A percentile compares a stretch with the other conserved stretches of the same genome.
Conservation (phyloP, 2,113 vertebrate species). For the Cynoglossus semilaevis region DNA sequence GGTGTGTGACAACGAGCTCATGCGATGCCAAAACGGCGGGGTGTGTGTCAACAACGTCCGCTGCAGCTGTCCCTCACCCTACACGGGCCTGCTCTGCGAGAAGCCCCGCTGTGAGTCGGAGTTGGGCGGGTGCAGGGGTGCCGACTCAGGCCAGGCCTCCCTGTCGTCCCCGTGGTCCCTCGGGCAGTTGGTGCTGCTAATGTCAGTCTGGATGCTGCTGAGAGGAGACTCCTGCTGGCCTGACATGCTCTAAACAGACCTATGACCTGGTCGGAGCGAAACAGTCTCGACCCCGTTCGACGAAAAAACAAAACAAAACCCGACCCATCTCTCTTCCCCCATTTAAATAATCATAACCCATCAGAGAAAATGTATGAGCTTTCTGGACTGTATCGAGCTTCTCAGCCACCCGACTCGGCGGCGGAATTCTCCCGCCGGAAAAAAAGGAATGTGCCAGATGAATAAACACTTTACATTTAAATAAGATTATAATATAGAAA, state of each 20-base stretch:
- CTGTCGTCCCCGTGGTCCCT: constrained; percentile 15
- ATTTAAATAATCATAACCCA: constrained; percentile 56
- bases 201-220: constrained; percentile 69
- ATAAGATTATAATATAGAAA: constrained; percentile 69
- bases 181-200: constrained; percentile 56
- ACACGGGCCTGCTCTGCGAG: constrained; percentile 90
- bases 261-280: constrained; percentile 36
- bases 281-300: constrained; percentile 17
- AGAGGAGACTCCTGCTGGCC: constrained; percentile 53
- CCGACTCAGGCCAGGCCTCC: constrained; percentile 63
- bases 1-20: constrained; percentile 93
- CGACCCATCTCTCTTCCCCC: constrained; percentile 8
- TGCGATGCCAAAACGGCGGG: constrained; percentile 95
- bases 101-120: constrained; percentile 83
- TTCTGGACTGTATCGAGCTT: constrained; percentile 64
- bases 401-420: constrained; percentile 43
- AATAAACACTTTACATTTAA: constrained; percentile 66
- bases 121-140: constrained; percentile 78
- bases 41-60: constrained; percentile 86
- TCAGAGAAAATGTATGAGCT: constrained; percentile 63
- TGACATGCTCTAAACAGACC: constrained; percentile 59
- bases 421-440: constrained; percentile 67
- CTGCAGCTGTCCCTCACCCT: constrained; percentile 85
- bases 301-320: constrained; percentile 3
- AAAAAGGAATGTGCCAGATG: constrained; percentile 60